phyloP scores from a whole-genome alignment of 2,888 invertebrate genomes.

The Orthonevra nobilis region DNA sequence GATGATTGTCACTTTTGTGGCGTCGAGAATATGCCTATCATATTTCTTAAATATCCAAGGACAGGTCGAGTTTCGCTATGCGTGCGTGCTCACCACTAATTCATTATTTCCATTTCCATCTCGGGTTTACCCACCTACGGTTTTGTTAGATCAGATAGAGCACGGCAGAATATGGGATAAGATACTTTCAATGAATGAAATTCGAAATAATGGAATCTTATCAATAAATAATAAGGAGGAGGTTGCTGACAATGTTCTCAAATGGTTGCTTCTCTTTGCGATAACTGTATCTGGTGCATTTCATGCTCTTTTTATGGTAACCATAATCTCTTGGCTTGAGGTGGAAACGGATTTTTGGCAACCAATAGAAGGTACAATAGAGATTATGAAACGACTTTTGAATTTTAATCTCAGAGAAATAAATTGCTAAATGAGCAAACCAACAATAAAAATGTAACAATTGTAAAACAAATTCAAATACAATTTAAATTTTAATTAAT shows the following conservation, averaged over 20 bases:
- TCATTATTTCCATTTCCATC: conserved; percentile 33
- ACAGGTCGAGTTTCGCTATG: conserved; percentile 44
- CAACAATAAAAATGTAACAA: no score
- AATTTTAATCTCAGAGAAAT: no score
- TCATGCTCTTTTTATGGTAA: not conserved
- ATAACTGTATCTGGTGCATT: not conserved
- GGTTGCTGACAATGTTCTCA: conserved; percentile 7
- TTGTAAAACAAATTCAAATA: no score
- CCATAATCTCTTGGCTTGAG: no score
- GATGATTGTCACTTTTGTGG: not conserved
- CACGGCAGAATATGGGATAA: conserved; percentile 1
- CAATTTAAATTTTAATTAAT: no score
- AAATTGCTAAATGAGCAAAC: no score
- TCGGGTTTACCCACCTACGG: conserved; percentile 14
- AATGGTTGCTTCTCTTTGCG: not conserved
- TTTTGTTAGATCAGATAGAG: conserved; percentile 32
- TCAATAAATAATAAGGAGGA: conserved; percentile 21
- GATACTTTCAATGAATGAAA: conserved; percentile 38
- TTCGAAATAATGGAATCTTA: conserved; percentile 28
- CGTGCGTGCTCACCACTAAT: conserved; percentile 49
- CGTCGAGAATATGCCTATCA: conserved; percentile 27
- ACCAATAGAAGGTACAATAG: no score
- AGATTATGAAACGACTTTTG: no score
- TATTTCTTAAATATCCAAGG: conserved; percentile 31
- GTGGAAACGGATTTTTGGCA: no score